phyloP scores from a whole-genome alignment of 2,888 invertebrate species.

The Hipparchia semele region DNA sequence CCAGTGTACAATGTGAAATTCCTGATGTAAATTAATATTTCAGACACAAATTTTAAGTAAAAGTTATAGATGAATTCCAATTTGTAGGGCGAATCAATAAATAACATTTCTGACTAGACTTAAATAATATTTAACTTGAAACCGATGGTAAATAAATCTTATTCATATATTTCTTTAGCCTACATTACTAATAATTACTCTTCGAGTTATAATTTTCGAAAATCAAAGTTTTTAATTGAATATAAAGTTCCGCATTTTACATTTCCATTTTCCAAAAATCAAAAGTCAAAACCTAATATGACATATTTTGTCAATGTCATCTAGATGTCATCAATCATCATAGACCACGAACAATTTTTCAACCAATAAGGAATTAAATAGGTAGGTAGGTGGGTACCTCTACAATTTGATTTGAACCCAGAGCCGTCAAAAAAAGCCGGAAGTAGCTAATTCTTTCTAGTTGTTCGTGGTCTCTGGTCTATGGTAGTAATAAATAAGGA shows the following conservation, averaged over 20 bases:
- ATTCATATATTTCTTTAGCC: conserved; percentile 21
- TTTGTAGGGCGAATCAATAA: conserved; percentile 54
- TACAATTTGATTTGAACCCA: too few relatives aligned
- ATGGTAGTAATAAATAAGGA: too few relatives aligned
- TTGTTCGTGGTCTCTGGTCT: too few relatives aligned
- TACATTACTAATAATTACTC: conserved; percentile 15
- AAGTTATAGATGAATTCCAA: conserved; percentile 62
- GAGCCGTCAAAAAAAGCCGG: too few relatives aligned
- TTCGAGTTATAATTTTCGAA: background rate
- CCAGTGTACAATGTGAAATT: conserved; percentile 75
- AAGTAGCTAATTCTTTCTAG: too few relatives aligned
- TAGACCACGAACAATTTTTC: too few relatives aligned
- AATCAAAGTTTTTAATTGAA: background rate
- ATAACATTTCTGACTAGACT: conserved; percentile 65
- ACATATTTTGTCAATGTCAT: too few relatives aligned
- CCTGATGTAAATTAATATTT: conserved; percentile 65
- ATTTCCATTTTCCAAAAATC: background rate
- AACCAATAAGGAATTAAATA: too few relatives aligned
- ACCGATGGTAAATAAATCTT: conserved; percentile 9
- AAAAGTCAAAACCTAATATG: too few relatives aligned
- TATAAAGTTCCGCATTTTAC: background rate
- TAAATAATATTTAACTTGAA: conserved; percentile 16
- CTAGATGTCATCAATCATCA: too few relatives aligned
- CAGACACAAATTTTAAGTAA: conserved; percentile 66
- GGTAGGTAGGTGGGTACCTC: too few relatives aligned